Base-by-base conservation (phyloP, 1,140 invertebrate species). In the Ctenoplectra terminalis region DNA sequence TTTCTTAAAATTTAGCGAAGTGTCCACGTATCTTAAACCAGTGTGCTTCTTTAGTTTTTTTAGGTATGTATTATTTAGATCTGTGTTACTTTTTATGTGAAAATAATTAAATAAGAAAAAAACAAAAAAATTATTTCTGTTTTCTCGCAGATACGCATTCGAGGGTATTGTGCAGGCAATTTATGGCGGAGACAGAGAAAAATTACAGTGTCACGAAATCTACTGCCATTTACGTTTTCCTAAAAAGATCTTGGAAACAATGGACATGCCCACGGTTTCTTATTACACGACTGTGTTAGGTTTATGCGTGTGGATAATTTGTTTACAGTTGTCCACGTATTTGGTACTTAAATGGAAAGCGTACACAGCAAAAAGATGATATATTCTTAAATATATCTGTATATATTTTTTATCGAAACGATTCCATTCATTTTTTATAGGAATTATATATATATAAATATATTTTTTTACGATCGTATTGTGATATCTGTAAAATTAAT, bases 1-100 rank as follows among this genome's bases (percentile, higher is more conserved):
- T 92, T 98, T 98, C 91, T 95, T 98, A 23, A 96, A 96, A 66
- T 95, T 98, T 88, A 93, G 95, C 20, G 97, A 97, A 76, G 95
- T 98, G 69, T 96, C 97, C 0, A 86, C 90, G 2, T 97, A 96
- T 86, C 93, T 98, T 67, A 95, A 95, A 63, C 96, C 96, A 83
- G 92, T 98, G 8, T 95, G 96, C 34, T 94, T 95, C 80, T 90
- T 97, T 5, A 97, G 97, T 34, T 98, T 97, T 90, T 97, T 98
- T 83, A 95, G 97, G 88, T 93, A 71, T 31, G 29, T 46, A 43
- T 29, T 15, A 13, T 0, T n/a, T 34, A n/a, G 13, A 5, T n/a
- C 82, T 48, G 40, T 43, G 13, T 34, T 15, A 40, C 17, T 48
- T 9, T 61, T 31, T 54, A n/a, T 58, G 43, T 26, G 6, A 34